phyloP scores from a whole-genome alignment of 2,888 invertebrate genomes.

The Pseudococcus viburni region DNA sequence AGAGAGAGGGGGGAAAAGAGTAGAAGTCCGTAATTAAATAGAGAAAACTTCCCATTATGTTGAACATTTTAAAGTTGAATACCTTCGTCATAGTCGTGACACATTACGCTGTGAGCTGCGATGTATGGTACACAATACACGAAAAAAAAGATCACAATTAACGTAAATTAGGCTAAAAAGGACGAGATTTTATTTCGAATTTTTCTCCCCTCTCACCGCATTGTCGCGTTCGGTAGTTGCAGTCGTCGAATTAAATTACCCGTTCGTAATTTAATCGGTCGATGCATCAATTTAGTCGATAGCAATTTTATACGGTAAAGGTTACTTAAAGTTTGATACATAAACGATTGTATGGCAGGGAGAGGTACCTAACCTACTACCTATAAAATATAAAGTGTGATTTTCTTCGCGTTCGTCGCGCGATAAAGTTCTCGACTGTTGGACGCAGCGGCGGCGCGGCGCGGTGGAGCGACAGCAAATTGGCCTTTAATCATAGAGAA shows the following conservation, averaged over 20 bases:
- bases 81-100: slow-evolving; percentile 40
- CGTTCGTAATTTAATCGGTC: background rate
- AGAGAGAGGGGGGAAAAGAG: background rate
- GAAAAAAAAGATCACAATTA: background rate
- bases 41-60: background rate
- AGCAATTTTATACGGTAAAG: background rate
- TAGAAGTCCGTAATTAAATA: slow-evolving; percentile 16
- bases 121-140: background rate
- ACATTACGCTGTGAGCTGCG: background rate
- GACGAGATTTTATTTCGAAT: background rate
- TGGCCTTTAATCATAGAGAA: slow-evolving; percentile 45
- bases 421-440: background rate
- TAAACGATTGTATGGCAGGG: background rate
- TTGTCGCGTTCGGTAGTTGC: background rate
- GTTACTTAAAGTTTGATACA: background rate
- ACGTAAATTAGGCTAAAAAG: background rate
- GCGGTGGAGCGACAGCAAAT: background rate
- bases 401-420: background rate
- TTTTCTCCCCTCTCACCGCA: too few relatives aligned
- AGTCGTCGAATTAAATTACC: background rate
- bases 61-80: slow-evolving; percentile 17
- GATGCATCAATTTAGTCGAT: background rate
- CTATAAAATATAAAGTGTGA: background rate
- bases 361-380: background rate
- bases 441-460: background rate